Percentiles rank a stretch among this genome's conserved stretches.
These are phyloP conservation scores for Helicolenus hilgendorfi DNA, from an alignment of 2,797 vertebrate species.

Conservation along the genomic window DNA sequence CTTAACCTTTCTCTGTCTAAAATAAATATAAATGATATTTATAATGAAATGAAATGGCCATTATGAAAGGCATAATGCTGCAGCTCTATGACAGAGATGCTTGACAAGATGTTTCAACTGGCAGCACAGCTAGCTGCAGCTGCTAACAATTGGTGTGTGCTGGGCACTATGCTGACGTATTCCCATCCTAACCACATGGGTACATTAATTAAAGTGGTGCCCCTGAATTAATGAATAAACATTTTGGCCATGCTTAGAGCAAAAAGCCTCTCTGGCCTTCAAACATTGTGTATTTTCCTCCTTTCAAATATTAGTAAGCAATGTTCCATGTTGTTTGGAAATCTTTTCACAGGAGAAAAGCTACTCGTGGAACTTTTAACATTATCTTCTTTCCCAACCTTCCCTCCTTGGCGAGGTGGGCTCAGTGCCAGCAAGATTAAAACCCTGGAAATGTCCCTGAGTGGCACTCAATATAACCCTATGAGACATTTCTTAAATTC, in stretches of 20 bases:
- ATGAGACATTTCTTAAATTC: slow-evolving; percentile 64
- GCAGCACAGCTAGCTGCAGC: too few species aligned
- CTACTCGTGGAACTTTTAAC: slow-evolving; percentile 2
- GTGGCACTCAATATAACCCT: slow-evolving; percentile 55
- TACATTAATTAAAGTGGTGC: background rate
- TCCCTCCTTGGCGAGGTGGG: background rate
- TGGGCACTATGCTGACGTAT: too few species aligned
- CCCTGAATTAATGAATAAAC: background rate
- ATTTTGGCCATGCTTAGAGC: background rate
- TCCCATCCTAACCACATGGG: background rate
- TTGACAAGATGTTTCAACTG: too few species aligned
- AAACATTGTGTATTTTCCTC: background rate
- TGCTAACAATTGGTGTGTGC: too few species aligned
- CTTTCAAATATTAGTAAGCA: background rate
- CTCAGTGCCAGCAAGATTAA: slow-evolving; percentile 43
- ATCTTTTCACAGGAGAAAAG: background rate
- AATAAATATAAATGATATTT: too few species aligned
- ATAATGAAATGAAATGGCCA: too few species aligned
- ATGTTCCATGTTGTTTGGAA: background rate
- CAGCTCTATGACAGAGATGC: too few species aligned
- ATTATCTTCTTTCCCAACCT: background rate
- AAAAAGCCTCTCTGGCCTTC: background rate
- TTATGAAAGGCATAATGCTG: too few species aligned
- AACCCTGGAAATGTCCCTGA: slow-evolving; percentile 62
- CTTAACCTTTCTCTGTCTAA: too few species aligned